Evolutionary conservation across 1,140 invertebrate genomes (phyloP), one percentile per base, ranked within the genome.

Genomic region (Psix sp.): DNA sequence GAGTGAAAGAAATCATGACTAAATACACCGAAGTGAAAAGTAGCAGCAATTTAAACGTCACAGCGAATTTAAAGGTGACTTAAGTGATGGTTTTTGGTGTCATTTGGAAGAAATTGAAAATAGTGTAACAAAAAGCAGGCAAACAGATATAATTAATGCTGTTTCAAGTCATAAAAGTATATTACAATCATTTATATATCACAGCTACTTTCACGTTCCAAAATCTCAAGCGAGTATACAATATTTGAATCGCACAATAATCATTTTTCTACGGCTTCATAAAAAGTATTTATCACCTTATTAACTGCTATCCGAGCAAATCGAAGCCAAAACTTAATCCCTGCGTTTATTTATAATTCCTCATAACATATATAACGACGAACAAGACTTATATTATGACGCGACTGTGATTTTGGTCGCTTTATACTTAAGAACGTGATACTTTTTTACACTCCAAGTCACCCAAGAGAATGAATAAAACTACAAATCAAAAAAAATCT

Each of bases 201-300:
- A 6, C 15, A 21, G 26, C 38, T 10, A 29, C 42, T n/a, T 17
- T 6, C 9, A 29, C 42, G n/a, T 17, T 6, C 9, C 13, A 13
- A 20, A 57, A 67, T 51, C 26, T 18, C 33, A 17, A 7, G 29
- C 11, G n/a, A 15, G n/a, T 15, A 60, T 52, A 52, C 33, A 14
- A 38, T 14, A 9, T 14, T 14, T 14, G 5, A 15, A 36, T 0
- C 15, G 26, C 17, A 62, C 36, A 71, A 71, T 71, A 71, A 71
- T 42, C 56, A 71, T 71, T 71, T 71, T 71, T 71, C 66, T 71
- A 56, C 57, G 49, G 57, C 57, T 56, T 62, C 56, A 62, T 71
- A 71, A 71, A 70, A 71, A 49, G 56, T 62, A 62, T 71, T 71
- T 71, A 71, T 71, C 49, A 56, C 66, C 56, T 71, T 71, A 71